These are phyloP conservation scores for Arctocebus calabarensis DNA, from an alignment of 2,797 vertebrate species.

Conservation along the genomic window DNA sequence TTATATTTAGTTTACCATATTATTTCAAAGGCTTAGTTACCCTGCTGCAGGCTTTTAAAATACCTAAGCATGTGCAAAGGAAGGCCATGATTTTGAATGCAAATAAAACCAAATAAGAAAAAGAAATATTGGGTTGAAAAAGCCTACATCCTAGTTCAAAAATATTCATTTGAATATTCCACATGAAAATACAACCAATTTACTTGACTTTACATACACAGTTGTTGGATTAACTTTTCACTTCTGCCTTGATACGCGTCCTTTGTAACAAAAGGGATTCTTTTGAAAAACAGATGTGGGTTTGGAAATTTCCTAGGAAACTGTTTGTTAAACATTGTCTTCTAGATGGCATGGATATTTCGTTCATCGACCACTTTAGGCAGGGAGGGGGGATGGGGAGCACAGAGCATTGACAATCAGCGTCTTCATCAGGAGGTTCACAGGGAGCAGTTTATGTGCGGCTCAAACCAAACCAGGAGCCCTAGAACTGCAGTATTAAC, in stretches of 20 bases:
- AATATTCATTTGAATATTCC: constrained; percentile 31
- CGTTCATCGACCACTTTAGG: background rate
- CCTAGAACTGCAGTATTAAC: background rate
- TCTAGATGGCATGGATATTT: background rate
- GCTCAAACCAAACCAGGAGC: background rate
- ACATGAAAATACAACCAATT: constrained; percentile 57
- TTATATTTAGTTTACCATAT: constrained; percentile 62
- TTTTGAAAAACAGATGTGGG: constrained; percentile 38
- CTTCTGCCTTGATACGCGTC: background rate
- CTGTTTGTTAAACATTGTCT: background rate
- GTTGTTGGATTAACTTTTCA: constrained; percentile 60
- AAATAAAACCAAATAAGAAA: constrained; percentile 62
- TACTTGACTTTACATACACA: constrained; percentile 44
- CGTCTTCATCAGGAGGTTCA: background rate
- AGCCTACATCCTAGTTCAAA: constrained; percentile 29
- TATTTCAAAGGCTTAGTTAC: constrained; percentile 62
- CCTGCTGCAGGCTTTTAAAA: background rate
- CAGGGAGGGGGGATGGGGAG: background rate
- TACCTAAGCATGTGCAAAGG: constrained; percentile 55
- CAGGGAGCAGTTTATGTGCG: background rate
- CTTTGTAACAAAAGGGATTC: constrained; percentile 26
- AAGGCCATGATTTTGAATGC: constrained; percentile 22
- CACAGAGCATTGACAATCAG: background rate
- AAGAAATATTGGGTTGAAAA: constrained; percentile 42
- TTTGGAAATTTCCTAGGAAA: constrained; percentile 29